Percentiles rank a stretch among this genome's conserved stretches.
Conservation (phyloP, 2,113 vertebrate species). For the Xenopus borealis region DNA sequence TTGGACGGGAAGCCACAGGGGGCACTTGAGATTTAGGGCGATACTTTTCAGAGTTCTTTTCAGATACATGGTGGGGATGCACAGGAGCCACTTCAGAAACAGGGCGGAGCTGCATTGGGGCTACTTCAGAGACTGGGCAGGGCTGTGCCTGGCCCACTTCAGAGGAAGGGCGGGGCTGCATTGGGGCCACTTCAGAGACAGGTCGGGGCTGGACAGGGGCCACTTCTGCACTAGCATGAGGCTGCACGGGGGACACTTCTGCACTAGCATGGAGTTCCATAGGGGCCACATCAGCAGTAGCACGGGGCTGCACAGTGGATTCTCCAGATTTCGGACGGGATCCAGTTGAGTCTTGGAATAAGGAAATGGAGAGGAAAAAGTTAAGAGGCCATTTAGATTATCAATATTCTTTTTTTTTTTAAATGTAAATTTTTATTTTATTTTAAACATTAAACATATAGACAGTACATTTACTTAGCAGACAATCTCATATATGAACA, state of each 20-base stretch:
- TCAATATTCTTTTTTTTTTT: too few relatives aligned
- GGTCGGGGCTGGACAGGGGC: background rate
- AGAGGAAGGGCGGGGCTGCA: background rate
- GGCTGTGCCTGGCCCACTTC: background rate
- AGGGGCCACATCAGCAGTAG: background rate
- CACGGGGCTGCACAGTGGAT: constrained; percentile 58
- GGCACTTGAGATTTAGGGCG: constrained; percentile 56
- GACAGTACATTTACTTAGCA: too few relatives aligned
- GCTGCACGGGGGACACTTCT: background rate
- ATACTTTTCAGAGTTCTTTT: constrained; percentile 61
- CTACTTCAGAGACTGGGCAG: background rate
- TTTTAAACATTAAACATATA: too few relatives aligned
- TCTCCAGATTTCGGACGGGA: constrained; percentile 57
- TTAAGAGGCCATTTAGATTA: too few relatives aligned
- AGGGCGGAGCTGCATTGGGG: background rate
- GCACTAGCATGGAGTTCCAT: background rate
- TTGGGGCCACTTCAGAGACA: background rate
- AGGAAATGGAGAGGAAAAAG: too few relatives aligned
- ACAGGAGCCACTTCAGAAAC: background rate
- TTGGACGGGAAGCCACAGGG: constrained; percentile 51
- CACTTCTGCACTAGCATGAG: background rate
- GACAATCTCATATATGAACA: too few relatives aligned
- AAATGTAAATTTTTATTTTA: too few relatives aligned
- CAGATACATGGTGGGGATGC: constrained; percentile 6
- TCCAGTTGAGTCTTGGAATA: background rate